phyloP scores from a whole-genome alignment of 2,797 vertebrate species.

The Lateolabrax maculatus region DNA sequence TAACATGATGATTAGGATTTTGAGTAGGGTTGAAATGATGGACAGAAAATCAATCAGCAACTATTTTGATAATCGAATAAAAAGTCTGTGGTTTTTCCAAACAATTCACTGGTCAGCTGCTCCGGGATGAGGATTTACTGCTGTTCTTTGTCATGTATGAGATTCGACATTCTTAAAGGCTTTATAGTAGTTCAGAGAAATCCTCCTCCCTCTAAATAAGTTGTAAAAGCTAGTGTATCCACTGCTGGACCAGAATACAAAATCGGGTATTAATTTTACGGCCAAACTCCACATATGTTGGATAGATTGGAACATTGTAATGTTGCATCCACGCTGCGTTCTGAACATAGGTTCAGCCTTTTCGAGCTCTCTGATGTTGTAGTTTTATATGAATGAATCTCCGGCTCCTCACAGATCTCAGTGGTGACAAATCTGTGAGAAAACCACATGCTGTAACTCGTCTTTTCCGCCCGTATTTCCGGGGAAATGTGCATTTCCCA shows the following conservation, averaged over 20 bases:
- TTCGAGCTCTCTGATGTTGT: not conserved
- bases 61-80: no score
- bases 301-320: not conserved
- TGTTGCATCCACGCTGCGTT: not conserved
- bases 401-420: slow-evolving; percentile 4
- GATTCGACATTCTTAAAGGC: not conserved
- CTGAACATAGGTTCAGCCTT: not conserved
- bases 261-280: not conserved
- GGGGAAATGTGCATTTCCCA: slow-evolving; percentile 32
- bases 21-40: no score
- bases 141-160: no score
- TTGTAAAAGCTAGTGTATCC: not conserved
- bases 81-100: no score
- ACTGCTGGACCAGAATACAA: not conserved
- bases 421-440: slow-evolving; percentile 31
- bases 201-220: not conserved
- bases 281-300: not conserved
- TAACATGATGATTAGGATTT: not conserved
- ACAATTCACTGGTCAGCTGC: no score
- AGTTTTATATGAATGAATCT: slow-evolving; percentile 55
- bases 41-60: no score
- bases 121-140: no score
- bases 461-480: slow-evolving; percentile 42
- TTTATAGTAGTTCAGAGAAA: not conserved
- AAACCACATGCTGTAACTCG: slow-evolving; percentile 38